phyloP scores from a whole-genome alignment of 2,113 vertebrate genomes.

The Ranitomeya variabilis region DNA sequence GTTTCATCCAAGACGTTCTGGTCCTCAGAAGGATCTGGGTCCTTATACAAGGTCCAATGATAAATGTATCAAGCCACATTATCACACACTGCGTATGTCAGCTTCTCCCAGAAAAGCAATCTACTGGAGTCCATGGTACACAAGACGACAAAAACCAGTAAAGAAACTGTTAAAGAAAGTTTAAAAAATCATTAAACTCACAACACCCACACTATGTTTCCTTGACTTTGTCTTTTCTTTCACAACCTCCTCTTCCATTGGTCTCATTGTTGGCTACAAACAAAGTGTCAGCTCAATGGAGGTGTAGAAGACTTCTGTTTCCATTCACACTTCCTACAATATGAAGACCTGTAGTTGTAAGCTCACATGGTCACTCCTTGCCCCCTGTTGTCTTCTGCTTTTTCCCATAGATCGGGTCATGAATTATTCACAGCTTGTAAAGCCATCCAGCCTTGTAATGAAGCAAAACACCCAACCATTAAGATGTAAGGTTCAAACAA shows the following conservation, averaged over 20 bases:
- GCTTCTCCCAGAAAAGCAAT: neutral
- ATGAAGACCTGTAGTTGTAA: too few species aligned
- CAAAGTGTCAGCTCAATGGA: too few species aligned
- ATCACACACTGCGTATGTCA: too few species aligned
- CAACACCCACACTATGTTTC: neutral
- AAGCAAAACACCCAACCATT: neutral
- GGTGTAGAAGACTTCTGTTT: neutral
- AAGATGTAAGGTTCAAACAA: neutral
- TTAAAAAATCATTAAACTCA: neutral
- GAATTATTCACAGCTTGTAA: conserved; percentile 30
- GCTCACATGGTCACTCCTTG: neutral
- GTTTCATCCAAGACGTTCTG: too few species aligned
- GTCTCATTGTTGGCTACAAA: neutral
- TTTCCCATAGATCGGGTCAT: conserved; percentile 18
- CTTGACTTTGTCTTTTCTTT: neutral
- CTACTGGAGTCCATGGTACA: neutral
- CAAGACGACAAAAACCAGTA: neutral
- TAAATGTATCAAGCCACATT: too few species aligned
- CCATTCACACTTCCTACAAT: conserved; percentile 15
- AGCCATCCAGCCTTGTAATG: neutral
- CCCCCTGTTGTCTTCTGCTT: neutral
- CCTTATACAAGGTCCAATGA: too few species aligned
- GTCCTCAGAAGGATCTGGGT: too few species aligned
- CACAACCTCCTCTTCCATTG: conserved; percentile 2
- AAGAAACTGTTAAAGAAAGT: neutral